These are phyloP conservation scores for Microtus oregoni DNA, from an alignment of 2,113 vertebrate genomes.

Conservation along the genomic window DNA sequence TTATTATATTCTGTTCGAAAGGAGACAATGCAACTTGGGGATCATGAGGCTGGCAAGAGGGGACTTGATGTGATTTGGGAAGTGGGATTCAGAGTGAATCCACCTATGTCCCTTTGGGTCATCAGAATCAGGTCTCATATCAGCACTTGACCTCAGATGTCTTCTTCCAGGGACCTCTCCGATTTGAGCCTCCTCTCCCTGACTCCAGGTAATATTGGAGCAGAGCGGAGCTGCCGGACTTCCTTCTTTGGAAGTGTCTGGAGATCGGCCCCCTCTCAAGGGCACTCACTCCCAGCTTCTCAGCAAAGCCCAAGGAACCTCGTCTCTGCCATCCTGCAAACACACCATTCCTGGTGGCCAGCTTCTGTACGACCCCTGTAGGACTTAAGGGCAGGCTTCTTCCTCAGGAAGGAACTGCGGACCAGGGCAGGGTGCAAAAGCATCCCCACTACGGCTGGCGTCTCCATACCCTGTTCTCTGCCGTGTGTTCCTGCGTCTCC, in stretches of 20 bases:
- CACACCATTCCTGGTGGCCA: fast-evolving
- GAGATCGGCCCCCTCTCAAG: background rate
- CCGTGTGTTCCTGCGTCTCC: background rate
- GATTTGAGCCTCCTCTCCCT: background rate
- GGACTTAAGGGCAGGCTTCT: background rate
- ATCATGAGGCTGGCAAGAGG: background rate
- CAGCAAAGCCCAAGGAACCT: background rate
- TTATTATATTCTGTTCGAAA: conserved; percentile 66
- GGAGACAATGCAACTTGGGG: background rate
- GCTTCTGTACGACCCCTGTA: too few species aligned
- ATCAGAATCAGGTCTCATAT: fast-evolving
- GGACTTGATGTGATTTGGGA: background rate
- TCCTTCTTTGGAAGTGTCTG: background rate
- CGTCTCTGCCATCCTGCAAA: fast-evolving
- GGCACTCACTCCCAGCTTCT: background rate
- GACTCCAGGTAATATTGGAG: background rate
- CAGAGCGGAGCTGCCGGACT: too few species aligned
- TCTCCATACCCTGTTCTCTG: background rate
- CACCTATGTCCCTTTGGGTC: fast-evolving
- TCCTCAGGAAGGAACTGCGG: too few species aligned
- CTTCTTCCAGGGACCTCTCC: background rate
- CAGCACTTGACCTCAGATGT: fast-evolving
- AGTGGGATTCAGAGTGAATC: background rate
- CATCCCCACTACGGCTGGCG: fast-evolving
- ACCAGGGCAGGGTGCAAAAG: too few species aligned